Evolutionary conservation across 2,888 invertebrate species (phyloP), one percentile per base, ranked within the genome.

Genomic region (Calliphora vomitoria): DNA sequence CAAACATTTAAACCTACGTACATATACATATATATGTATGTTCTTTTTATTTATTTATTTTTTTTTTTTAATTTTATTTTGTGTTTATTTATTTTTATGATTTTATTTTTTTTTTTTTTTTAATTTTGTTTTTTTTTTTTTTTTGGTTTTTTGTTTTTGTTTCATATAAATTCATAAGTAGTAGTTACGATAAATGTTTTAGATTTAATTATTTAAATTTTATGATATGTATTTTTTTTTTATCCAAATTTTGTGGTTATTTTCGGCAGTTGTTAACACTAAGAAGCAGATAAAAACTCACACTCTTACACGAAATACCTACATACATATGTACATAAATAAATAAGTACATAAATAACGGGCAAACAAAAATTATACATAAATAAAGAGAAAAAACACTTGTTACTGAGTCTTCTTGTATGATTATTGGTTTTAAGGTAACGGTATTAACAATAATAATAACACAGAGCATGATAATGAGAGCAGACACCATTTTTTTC

Each of bases 371-470:
- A 35, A 55, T 41, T 15, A 41, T n/a, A 71, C 11, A 71, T 18
- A 62, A 20, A 71, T 38, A 4, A 44, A 13, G 8, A 66, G n/a
- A 60, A 66, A 69, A 74, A 74, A 82, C 81, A 82, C 74, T 82
- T 82, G 81, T 80, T 80, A 82, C 81, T 58, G 44, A 44, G 6
- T 41, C 64, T 55, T 60, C 55, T 55, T 71, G 50, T 50, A 20
- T 55, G 55, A 44, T 50, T 64, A 35, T 62, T 72, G 62, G n/a
- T 15, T 35, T 58, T 60, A 69, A 53, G 13, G 38, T 78, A 66
- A 74, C 74, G 66, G 66, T 68, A 25, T 18, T 15, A 25, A n/a
- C n/a, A n/a, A 25, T 58, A 53, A 44, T 3, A 44, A 10, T 44
- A 13, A 11, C 11, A 11, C 13, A 44, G 8, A n/a, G n/a, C 50